Conservation (phyloP, 2,797 vertebrate genomes). For the Adelosebastes latens region DNA sequence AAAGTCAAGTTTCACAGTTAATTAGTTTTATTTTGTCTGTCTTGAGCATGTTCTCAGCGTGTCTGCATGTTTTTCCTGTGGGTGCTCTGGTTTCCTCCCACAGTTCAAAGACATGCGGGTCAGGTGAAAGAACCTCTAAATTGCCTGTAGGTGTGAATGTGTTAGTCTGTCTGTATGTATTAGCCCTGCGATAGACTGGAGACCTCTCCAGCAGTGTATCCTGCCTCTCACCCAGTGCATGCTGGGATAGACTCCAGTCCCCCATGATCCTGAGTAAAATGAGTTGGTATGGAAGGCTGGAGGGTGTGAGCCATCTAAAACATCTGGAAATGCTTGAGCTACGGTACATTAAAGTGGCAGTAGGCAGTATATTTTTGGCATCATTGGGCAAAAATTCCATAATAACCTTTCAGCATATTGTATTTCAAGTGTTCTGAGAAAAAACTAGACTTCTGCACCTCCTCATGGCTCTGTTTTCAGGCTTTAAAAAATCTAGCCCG, state of each 20-base stretch:
- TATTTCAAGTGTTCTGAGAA: too few relatives aligned
- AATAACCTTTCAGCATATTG: too few relatives aligned
- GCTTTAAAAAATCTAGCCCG: too few relatives aligned
- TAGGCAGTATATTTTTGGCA: too few relatives aligned
- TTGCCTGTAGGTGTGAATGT: constrained; percentile 33
- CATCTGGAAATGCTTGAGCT: not conserved
- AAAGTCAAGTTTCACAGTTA: not conserved
- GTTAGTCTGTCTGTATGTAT: constrained; percentile 32
- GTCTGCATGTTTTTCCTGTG: not conserved
- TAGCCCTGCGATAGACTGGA: constrained; percentile 21
- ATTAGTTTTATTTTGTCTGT: not conserved
- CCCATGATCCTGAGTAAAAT: not conserved
- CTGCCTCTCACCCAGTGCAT: constrained; percentile 24
- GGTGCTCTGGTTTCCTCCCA: constrained; percentile 24
- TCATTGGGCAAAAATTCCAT: fast-evolving
- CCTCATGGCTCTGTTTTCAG: too few relatives aligned
- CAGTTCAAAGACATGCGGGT: constrained; percentile 25
- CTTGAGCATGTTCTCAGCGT: not conserved
- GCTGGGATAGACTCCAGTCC: constrained; percentile 25
- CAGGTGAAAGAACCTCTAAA: constrained; percentile 35
- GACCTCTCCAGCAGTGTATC: constrained; percentile 23
- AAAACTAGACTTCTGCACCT: too few relatives aligned
- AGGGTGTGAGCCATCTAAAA: not conserved
- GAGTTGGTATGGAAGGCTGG: not conserved
- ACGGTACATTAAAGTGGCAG: not conserved